Conservation (phyloP, 2,113 vertebrate species). For the Cariama cristata region DNA sequence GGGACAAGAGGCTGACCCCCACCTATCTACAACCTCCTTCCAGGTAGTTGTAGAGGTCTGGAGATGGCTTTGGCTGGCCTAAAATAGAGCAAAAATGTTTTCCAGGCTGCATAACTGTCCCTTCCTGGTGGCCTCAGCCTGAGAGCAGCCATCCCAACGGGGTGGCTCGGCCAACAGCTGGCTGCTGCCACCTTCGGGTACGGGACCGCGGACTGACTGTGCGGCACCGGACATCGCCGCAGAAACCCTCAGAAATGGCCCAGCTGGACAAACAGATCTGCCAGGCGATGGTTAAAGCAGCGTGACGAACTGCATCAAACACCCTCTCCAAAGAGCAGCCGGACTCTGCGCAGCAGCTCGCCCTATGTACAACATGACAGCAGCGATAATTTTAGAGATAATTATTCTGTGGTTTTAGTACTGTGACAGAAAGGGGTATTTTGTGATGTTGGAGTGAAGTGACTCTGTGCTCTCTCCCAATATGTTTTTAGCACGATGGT, state of each 20-base stretch:
- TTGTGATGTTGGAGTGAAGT: neutral
- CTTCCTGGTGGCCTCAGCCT: neutral
- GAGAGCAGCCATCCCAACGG: rapidly evolving
- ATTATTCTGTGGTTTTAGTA: neutral
- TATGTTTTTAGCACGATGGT: neutral
- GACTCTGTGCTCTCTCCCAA: neutral
- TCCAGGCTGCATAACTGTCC: neutral
- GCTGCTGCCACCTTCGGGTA: neutral
- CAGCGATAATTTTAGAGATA: neutral
- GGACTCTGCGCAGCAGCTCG: neutral
- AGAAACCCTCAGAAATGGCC: neutral
- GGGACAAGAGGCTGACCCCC: no score
- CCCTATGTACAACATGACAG: no score
- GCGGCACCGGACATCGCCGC: rapidly evolving
- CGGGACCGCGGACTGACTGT: neutral
- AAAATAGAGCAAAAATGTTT: neutral
- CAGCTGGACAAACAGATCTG: rapidly evolving
- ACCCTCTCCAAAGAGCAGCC: neutral
- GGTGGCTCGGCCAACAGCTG: neutral
- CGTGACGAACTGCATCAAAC: rapidly evolving
- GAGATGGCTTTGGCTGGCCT: neutral
- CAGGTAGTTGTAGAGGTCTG: neutral
- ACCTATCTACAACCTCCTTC: no score
- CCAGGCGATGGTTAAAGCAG: neutral
- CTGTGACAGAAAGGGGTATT: neutral